A percentile compares a stretch with the other conserved stretches of the same genome.
These are phyloP conservation scores for Melipona bicolor DNA, from an alignment of 2,888 invertebrate species.

Conservation along the genomic window DNA sequence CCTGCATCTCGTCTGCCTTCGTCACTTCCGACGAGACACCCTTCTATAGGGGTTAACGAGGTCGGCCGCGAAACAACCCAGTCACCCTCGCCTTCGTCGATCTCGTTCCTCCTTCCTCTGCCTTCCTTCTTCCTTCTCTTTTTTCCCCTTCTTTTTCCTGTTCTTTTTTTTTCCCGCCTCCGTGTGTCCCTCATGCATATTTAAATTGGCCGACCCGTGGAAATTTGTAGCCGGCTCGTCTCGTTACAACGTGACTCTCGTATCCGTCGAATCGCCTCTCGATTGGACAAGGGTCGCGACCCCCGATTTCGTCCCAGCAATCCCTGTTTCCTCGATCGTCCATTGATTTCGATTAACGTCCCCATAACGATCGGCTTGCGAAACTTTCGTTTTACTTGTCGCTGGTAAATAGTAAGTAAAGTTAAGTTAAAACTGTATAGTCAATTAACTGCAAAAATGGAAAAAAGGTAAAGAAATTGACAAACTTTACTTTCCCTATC, in stretches of 20 bases:
- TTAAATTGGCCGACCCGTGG: conserved; percentile 73
- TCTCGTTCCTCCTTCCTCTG: conserved; percentile 9
- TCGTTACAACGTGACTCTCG: conserved; percentile 28
- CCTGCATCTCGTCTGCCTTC: conserved; percentile 50
- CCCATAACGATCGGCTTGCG: neutral
- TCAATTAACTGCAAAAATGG: too few relatives aligned
- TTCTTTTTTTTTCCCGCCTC: neutral
- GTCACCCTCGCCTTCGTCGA: conserved; percentile 43
- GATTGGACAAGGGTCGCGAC: neutral
- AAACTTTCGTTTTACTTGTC: neutral
- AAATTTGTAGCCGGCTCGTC: conserved; percentile 67
- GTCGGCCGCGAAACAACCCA: conserved; percentile 71
- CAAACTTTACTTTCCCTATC: too few relatives aligned
- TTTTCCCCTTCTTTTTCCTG: neutral
- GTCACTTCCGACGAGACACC: conserved; percentile 48
- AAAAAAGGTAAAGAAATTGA: too few relatives aligned
- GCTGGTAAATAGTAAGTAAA: neutral
- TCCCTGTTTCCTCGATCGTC: neutral
- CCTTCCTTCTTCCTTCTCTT: too few relatives aligned
- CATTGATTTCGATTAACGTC: neutral
- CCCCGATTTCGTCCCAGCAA: neutral
- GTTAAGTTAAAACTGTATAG: too few relatives aligned
- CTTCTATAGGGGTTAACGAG: conserved; percentile 72
- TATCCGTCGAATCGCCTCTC: conserved; percentile 22
- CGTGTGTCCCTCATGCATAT: conserved; percentile 72